Base-by-base conservation (phyloP, 2,113 vertebrate species). In the Lepus americanus region DNA sequence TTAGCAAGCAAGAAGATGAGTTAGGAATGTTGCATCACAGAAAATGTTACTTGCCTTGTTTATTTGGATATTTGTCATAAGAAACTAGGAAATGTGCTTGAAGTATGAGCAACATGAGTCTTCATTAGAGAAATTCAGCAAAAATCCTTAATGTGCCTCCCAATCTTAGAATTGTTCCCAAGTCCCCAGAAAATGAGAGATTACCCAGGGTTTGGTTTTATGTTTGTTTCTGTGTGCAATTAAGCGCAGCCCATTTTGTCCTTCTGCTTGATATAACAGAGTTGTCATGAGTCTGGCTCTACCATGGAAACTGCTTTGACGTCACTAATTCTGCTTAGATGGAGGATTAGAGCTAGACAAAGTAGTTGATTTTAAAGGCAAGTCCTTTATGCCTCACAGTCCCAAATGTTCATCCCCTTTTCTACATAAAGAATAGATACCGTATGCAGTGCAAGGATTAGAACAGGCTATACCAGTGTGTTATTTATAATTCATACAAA, bases 281-380 rank as follows among this genome's bases (percentile, higher is more conserved):
- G 90, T 94, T 97, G 95, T 95, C 92, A 8, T 86, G 95, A 95
- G 90, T 85, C 95, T 84, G 92, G 69, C 97, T 96, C 76, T 97
- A 88, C 96, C 95, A 95, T 96, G 97, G 97, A 96, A 96, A 97
- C 96, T 63, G 93, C 55, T 81, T 96, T 96, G 96, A 97, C 91
- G 95, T 97, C 97, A 97, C 78, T 88, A 86, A 95, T 93, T 95
- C 97, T 96, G 94, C 78, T 95, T 86, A 94, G 93, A 95, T 92
- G 87, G 95, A 96, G 95, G 94, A 96, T 95, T 95, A 97, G 85
- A 92, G 79, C 90, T 86, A 82, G 85, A 92, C 92, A 94, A 23
- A 86, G 87, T 88, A 53, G 88, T 64, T 88, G 73, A 53, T 94
- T 96, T 77, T 90, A 88, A 69, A 78, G 90, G 49, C 22, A 9